phyloP scores from a whole-genome alignment of 2,888 invertebrate species.

The Melanchra persicariae region DNA sequence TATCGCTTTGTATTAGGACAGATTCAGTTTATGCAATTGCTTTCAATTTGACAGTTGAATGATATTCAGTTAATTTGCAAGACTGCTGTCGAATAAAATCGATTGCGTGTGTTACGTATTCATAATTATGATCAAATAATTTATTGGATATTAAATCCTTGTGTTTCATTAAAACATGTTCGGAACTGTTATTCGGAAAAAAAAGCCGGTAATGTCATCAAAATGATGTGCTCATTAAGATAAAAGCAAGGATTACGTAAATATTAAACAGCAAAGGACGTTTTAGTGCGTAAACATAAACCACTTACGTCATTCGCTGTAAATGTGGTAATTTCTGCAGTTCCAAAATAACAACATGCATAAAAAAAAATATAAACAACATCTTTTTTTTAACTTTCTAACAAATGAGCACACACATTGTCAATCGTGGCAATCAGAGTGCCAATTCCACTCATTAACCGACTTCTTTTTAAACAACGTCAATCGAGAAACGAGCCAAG shows the following conservation, averaged over 20 bases:
- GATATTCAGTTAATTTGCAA: no score
- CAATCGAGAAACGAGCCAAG: no score
- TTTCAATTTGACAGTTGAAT: not conserved
- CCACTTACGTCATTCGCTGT: conserved; percentile 32
- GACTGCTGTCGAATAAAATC: not conserved
- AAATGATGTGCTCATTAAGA: not conserved
- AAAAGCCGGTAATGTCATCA: not conserved
- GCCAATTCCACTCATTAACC: no score
- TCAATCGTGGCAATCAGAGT: no score
- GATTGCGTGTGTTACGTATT: not conserved
- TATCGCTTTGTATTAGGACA: no score
- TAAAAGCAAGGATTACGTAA: conserved; percentile 3
- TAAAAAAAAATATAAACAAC: not conserved
- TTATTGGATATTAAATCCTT: not conserved
- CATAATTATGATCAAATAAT: not conserved
- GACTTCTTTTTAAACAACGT: no score
- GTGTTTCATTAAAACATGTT: not conserved
- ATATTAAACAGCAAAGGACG: conserved; percentile 25
- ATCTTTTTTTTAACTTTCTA: not conserved
- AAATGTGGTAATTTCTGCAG: conserved; percentile 35
- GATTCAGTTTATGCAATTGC: not conserved
- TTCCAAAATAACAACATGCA: not conserved
- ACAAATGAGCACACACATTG: no score
- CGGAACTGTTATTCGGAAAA: not conserved
- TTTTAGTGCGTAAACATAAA: conserved; percentile 4